Conservation (phyloP, 2,888 invertebrate species). For the Dichetophora obliterata region DNA sequence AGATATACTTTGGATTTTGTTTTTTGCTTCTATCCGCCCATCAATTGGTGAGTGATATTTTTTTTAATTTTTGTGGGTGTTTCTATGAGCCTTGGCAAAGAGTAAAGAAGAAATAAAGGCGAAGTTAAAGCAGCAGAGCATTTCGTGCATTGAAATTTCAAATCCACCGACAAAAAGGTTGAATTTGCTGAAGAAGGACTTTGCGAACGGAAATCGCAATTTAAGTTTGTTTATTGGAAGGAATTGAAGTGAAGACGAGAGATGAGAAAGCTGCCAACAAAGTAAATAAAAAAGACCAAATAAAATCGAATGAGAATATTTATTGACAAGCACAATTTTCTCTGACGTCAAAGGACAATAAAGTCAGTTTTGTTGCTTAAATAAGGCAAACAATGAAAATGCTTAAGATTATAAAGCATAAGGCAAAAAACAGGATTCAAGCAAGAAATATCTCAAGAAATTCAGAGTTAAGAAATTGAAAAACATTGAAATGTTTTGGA, state of each 20-base stretch:
- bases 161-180: conserved; percentile 29
- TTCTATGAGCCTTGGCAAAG: neutral
- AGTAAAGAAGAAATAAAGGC: neutral
- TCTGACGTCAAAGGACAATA: neutral
- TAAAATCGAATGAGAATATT: neutral
- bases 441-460: too few species aligned
- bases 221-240: conserved; percentile 36
- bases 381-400: neutral
- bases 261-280: neutral
- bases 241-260: neutral
- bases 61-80: neutral
- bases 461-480: neutral
- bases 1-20: neutral
- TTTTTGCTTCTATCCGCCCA: neutral
- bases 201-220: conserved; percentile 34
- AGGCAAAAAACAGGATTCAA: neutral
- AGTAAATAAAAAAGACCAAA: neutral
- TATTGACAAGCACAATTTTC: conserved; percentile 1
- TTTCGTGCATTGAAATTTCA: conserved; percentile 24
- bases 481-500: too few species aligned
- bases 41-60: neutral
- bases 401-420: neutral
- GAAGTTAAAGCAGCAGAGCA: neutral
- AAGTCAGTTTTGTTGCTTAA: neutral
- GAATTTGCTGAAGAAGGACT: conserved; percentile 4